These are phyloP conservation scores for Maconellicoccus hirsutus DNA, from an alignment of 1,140 invertebrate genomes.

Conservation along the genomic window DNA sequence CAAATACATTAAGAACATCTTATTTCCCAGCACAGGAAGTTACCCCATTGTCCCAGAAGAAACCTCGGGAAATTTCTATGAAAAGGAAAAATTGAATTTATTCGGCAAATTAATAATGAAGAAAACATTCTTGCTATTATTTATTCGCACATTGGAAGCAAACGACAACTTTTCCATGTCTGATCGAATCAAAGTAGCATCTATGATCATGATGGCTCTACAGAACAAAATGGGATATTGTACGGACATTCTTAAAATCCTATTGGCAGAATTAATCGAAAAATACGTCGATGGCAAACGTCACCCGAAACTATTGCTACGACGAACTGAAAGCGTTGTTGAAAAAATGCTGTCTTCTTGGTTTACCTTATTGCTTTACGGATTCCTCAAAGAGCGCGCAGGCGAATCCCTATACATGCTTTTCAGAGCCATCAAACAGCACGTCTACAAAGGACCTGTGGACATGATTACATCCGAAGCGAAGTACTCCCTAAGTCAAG, in stretches of 20 bases:
- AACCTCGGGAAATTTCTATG: slow-evolving; percentile 69
- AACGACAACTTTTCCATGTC: slow-evolving; percentile 86
- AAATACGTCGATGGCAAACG: slow-evolving; percentile 97
- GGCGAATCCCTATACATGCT: slow-evolving; percentile 92
- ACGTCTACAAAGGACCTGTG: slow-evolving; percentile 98
- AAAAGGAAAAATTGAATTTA: slow-evolving; percentile 85
- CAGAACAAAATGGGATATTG: slow-evolving; percentile 99
- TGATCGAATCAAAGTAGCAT: slow-evolving; percentile 93
- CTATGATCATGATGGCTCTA: slow-evolving; percentile 94
- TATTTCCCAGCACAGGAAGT: slow-evolving; percentile 91
- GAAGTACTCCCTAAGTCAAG: slow-evolving; percentile 93
- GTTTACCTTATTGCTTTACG: slow-evolving; percentile 97
- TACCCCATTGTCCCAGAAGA: slow-evolving; percentile 91
- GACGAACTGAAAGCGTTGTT: slow-evolving; percentile 92
- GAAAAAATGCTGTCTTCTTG: slow-evolving; percentile 98
- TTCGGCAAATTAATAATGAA: slow-evolving; percentile 96
- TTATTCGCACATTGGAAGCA: slow-evolving; percentile 93
- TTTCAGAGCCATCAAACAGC: slow-evolving; percentile 99
- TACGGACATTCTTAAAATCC: slow-evolving; percentile 96
- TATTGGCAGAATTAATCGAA: slow-evolving; percentile 87
- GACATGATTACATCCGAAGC: slow-evolving; percentile 97
- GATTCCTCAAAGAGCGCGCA: slow-evolving; percentile 91
- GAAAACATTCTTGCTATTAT: slow-evolving; percentile 92
- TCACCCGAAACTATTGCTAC: slow-evolving; percentile 90
- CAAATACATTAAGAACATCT: slow-evolving; percentile 94